phyloP scores from a whole-genome alignment of 2,888 invertebrate genomes.

The Cerceris ruficornis region DNA sequence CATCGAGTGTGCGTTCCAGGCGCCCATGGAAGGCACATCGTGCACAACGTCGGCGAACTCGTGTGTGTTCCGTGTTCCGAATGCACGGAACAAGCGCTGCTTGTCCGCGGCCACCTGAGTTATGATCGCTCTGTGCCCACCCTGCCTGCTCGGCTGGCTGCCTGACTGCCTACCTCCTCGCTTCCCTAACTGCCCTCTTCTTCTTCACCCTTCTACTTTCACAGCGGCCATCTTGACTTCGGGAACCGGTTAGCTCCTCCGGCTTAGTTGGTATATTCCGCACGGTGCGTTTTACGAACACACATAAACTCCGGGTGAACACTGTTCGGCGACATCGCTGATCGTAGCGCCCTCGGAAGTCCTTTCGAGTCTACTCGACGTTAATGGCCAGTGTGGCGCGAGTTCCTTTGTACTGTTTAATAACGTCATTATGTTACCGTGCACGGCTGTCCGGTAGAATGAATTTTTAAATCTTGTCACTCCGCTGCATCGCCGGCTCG shows the following conservation, averaged over 20 bases:
- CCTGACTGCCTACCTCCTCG: conserved; percentile 66
- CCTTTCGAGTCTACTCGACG: conserved; percentile 48
- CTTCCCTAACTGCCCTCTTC: conserved; percentile 57
- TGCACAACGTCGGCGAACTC: conserved; percentile 67
- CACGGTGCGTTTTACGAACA: conserved; percentile 19
- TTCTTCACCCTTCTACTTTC: conserved; percentile 59
- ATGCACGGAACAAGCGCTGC: conserved; percentile 77
- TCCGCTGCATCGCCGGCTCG: background rate
- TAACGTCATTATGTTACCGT: conserved; percentile 54
- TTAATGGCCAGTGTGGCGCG: conserved; percentile 57
- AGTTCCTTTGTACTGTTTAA: conserved; percentile 61
- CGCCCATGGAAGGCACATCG: conserved; percentile 63
- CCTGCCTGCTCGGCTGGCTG: conserved; percentile 69
- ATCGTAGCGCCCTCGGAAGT: conserved; percentile 57
- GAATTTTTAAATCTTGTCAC: conserved; percentile 40
- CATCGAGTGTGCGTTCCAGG: conserved; percentile 52
- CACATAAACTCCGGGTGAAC: conserved; percentile 23
- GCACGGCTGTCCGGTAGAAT: conserved; percentile 26
- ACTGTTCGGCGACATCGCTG: conserved; percentile 48
- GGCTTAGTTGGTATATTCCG: conserved; percentile 40
- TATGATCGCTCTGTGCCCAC: conserved; percentile 77
- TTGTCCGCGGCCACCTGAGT: conserved; percentile 77
- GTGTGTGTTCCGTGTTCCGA: conserved; percentile 77
- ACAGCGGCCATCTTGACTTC: conserved; percentile 73
- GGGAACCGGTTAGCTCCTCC: conserved; percentile 68